Conservation (phyloP, 2,797 vertebrate genomes). For the Steatocranus sp. region DNA sequence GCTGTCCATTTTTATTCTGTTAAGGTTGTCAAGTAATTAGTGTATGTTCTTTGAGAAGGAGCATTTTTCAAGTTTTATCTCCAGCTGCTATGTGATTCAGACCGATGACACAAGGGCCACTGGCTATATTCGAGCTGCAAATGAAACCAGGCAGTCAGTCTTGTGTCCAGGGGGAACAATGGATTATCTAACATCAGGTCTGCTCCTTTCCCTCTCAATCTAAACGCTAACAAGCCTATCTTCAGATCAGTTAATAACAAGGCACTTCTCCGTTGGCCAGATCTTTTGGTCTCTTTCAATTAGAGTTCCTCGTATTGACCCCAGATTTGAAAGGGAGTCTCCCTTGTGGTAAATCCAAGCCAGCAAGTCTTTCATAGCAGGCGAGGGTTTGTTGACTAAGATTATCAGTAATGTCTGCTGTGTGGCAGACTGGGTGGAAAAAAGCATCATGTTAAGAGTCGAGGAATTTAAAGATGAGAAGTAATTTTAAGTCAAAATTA, state of each 20-base stretch:
- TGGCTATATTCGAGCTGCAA: background rate
- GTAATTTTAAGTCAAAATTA: background rate
- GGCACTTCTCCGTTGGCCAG: slow-evolving; percentile 18
- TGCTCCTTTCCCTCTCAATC: slow-evolving; percentile 45
- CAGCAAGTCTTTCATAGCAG: slow-evolving; percentile 20
- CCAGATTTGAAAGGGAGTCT: slow-evolving; percentile 40
- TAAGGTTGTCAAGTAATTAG: slow-evolving; percentile 7
- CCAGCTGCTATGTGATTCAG: slow-evolving; percentile 2
- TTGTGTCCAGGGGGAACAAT: slow-evolving; percentile 33
- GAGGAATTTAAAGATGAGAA: background rate
- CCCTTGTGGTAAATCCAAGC: slow-evolving; percentile 15
- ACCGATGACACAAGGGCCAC: slow-evolving; percentile 3
- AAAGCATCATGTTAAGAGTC: background rate
- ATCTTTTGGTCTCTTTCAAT: slow-evolving; percentile 54
- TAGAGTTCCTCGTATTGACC: slow-evolving; percentile 45
- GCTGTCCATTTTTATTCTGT: slow-evolving; percentile 14
- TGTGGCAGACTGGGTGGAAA: background rate
- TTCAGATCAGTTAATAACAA: slow-evolving; percentile 65
- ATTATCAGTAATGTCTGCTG: slow-evolving; percentile 19
- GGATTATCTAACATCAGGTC: slow-evolving; percentile 52
- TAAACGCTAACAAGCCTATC: slow-evolving; percentile 66
- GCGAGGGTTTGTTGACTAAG: slow-evolving; percentile 33
- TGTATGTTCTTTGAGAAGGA: background rate
- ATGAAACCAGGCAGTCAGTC: slow-evolving; percentile 21
- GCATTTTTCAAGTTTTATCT: background rate